Evolutionary conservation across 2,113 vertebrate species (phyloP).

Genomic region (Microcebus tavaratra): DNA sequence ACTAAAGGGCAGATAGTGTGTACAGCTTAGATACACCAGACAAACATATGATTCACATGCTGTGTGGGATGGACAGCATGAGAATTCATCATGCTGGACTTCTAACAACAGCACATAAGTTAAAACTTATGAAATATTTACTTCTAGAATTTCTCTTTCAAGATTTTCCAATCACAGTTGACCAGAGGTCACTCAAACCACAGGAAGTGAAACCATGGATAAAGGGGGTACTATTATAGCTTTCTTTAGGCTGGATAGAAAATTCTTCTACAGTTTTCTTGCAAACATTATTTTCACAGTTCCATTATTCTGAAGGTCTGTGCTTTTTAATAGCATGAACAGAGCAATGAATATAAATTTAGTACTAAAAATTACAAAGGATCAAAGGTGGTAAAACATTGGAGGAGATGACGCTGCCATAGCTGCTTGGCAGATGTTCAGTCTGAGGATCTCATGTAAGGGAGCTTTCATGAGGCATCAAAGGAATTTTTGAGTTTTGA

Average conservation of each 20-base stretch:
- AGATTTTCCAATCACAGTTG: background rate
- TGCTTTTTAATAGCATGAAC: background rate
- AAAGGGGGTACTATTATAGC: background rate
- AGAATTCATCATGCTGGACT: background rate
- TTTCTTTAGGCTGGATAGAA: background rate
- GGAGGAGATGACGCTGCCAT: fast-evolving
- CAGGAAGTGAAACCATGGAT: background rate
- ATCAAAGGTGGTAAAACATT: background rate
- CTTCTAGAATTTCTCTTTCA: background rate
- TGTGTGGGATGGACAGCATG: background rate
- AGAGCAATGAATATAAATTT: background rate
- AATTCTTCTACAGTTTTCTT: background rate
- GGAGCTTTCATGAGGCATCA: background rate
- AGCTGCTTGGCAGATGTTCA: background rate
- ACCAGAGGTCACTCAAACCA: background rate
- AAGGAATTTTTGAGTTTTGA: background rate
- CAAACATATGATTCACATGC: background rate
- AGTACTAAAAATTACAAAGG: background rate
- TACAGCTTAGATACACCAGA: background rate
- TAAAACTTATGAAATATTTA: background rate
- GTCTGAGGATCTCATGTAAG: background rate
- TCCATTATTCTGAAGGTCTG: background rate
- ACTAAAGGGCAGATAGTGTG: background rate
- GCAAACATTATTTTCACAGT: background rate
- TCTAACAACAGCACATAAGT: background rate